Percentiles rank a stretch among this genome's conserved stretches.
Conservation (phyloP, 2,888 invertebrate genomes). For the Bursaphelenchus okinawaensis region DNA sequence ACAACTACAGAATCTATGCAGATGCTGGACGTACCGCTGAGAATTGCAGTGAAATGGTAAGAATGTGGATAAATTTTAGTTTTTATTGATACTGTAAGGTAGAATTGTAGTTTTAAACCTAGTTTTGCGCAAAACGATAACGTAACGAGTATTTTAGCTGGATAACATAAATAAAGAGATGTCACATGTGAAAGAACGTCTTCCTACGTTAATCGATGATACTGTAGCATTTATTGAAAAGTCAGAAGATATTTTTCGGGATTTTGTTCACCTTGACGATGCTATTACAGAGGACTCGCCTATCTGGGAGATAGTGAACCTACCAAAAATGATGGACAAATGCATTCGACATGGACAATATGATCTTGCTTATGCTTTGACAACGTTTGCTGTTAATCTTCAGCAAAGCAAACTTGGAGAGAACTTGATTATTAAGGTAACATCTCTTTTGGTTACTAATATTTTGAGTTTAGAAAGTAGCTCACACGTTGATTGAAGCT, state of each 20-base stretch:
- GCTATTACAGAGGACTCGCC: constrained; percentile 35
- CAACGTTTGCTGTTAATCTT: constrained; percentile 45
- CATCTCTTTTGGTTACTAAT: constrained; percentile 2
- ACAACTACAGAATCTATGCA: constrained; percentile 55
- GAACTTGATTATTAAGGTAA: constrained; percentile 31
- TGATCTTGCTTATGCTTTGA: constrained; percentile 53
- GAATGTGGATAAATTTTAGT: no score
- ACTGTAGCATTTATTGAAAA: constrained; percentile 38
- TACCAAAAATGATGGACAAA: constrained; percentile 52
- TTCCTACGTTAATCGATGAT: constrained; percentile 35
- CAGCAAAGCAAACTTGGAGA: constrained; percentile 32
- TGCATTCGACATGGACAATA: constrained; percentile 54
- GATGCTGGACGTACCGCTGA: constrained; percentile 55
- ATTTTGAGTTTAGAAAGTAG: constrained; percentile 34
- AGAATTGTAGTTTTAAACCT: no score
- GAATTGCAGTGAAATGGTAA: constrained; percentile 52
- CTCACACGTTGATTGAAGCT: constrained; percentile 49
- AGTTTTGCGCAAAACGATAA: no score
- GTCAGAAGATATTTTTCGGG: constrained; percentile 32
- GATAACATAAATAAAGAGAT: constrained; percentile 45
- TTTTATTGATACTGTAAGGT: no score
- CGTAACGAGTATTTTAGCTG: constrained; percentile 46
- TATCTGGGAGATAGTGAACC: constrained; percentile 47
- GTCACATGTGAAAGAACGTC: constrained; percentile 33
- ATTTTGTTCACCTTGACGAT: constrained; percentile 36